These are phyloP conservation scores for Crematogaster levior DNA, from an alignment of 2,888 invertebrate genomes.

Conservation along the genomic window DNA sequence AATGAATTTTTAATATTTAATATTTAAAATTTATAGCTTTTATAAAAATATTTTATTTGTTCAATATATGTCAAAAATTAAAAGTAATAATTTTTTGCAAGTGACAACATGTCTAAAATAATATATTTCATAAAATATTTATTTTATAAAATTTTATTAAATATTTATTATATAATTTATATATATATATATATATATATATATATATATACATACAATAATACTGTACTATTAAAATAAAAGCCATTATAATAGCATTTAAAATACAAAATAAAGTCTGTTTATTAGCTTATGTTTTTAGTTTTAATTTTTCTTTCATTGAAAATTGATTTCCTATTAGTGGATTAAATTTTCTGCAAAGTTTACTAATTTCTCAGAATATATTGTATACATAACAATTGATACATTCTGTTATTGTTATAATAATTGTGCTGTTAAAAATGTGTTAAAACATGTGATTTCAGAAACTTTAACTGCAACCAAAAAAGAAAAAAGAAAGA, in stretches of 20 bases:
- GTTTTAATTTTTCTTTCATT: too few species aligned
- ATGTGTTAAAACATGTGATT: neutral
- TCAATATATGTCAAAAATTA: neutral
- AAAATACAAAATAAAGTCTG: too few species aligned
- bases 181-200: too few species aligned
- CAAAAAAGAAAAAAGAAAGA: neutral
- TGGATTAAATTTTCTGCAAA: neutral
- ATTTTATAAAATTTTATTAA: neutral
- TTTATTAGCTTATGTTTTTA: too few species aligned
- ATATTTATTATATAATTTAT: too few species aligned
- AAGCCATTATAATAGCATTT: too few species aligned
- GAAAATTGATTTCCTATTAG: neutral
- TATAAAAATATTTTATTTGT: neutral
- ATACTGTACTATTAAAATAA: too few species aligned
- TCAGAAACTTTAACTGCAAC: neutral
- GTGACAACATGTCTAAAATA: neutral
- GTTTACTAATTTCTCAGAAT: neutral
- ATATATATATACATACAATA: too few species aligned
- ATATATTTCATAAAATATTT: neutral
- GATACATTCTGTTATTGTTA: neutral
- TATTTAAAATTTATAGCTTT: neutral
- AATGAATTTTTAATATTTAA: neutral
- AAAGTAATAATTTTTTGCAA: neutral
- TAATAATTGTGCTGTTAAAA: neutral
- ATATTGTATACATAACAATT: neutral